These are phyloP conservation scores for Orthonyx spaldingii DNA, from an alignment of 2,113 vertebrate species.

Conservation along the genomic window DNA sequence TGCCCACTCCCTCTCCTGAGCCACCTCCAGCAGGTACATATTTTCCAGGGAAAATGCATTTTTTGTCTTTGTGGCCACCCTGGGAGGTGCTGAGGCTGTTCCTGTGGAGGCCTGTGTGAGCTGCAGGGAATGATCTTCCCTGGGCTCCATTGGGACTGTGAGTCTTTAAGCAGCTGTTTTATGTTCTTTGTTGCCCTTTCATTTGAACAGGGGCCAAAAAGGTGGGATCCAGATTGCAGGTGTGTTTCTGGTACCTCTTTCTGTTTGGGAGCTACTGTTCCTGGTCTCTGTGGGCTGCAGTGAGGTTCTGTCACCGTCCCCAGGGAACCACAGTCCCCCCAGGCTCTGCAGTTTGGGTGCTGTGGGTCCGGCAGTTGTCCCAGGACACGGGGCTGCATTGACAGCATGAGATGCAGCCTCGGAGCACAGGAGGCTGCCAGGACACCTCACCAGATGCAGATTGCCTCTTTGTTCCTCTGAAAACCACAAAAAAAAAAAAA, in stretches of 20 bases:
- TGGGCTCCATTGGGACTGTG: background rate
- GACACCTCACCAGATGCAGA: constrained; percentile 54
- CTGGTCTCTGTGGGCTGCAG: background rate
- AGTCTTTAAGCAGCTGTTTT: background rate
- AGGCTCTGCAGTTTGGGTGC: background rate
- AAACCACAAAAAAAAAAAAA: constrained; percentile 29
- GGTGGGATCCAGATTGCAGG: background rate
- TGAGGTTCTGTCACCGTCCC: fast-evolving
- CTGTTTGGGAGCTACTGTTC: background rate
- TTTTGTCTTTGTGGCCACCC: background rate
- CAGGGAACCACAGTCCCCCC: fast-evolving
- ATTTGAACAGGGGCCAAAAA: background rate
- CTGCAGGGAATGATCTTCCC: background rate
- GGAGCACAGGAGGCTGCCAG: background rate
- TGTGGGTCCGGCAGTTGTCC: background rate
- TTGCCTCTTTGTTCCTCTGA: constrained; percentile 38
- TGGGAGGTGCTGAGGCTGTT: background rate
- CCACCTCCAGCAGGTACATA: background rate
- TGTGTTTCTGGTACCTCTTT: background rate
- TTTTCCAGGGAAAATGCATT: background rate
- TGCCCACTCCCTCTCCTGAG: background rate
- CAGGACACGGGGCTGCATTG: background rate
- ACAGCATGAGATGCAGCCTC: background rate
- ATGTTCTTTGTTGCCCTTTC: background rate
- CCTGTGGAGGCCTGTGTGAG: background rate